These are phyloP conservation scores for Muntiacus muntjak DNA, from an alignment of 2,113 vertebrate genomes.

Conservation along the genomic window DNA sequence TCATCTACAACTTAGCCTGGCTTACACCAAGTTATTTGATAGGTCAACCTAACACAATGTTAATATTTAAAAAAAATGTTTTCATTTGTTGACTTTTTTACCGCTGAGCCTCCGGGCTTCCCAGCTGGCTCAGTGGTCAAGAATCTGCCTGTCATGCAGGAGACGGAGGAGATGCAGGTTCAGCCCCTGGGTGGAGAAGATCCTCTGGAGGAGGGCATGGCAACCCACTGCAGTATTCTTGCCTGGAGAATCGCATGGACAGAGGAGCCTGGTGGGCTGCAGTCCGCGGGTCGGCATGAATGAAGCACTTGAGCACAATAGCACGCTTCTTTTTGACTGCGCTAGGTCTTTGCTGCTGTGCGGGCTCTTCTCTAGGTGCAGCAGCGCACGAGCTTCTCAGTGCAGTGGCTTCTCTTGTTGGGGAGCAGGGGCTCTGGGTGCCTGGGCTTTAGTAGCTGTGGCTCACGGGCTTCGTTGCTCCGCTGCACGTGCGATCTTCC, in stretches of 20 bases:
- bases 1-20: background rate
- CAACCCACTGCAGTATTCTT: background rate
- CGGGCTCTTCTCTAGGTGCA: rapidly evolving
- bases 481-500: background rate
- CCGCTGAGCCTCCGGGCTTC: background rate
- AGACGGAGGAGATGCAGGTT: background rate
- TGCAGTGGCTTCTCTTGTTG: rapidly evolving
- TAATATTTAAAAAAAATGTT: background rate
- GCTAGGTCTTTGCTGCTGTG: background rate
- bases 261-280: background rate
- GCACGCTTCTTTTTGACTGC: rapidly evolving
- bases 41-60: too few species aligned
- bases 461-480: background rate
- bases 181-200: background rate
- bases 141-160: background rate
- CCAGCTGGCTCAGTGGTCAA: background rate
- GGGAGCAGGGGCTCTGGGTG: background rate
- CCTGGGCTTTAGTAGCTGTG: rapidly evolving
- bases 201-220: background rate
- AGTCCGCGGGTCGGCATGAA: rapidly evolving
- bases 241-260: background rate
- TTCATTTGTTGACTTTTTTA: background rate
- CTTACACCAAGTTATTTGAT: too few species aligned
- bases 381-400: rapidly evolving
- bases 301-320: rapidly evolving